These are phyloP conservation scores for Magallana nippona DNA, from an alignment of 2,888 invertebrate species.

Conservation along the genomic window DNA sequence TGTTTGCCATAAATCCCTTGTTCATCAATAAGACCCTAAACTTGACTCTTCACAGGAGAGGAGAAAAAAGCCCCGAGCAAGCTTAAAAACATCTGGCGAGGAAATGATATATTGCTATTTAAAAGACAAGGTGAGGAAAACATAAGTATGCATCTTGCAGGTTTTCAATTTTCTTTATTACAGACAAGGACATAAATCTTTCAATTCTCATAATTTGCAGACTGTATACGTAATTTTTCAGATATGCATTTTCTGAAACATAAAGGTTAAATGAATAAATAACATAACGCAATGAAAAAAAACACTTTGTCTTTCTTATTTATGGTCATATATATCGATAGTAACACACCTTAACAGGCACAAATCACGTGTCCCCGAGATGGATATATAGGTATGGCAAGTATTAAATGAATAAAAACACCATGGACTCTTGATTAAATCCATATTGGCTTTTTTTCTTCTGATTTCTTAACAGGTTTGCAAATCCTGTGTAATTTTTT, in stretches of 20 bases:
- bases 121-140: conserved; percentile 7
- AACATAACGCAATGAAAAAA: too few species aligned
- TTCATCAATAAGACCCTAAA: not conserved
- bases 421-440: not conserved
- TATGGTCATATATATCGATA: too few species aligned
- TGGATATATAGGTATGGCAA: too few species aligned
- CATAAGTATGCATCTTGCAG: not conserved
- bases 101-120: not conserved
- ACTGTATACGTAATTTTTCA: too few species aligned
- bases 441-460: not conserved
- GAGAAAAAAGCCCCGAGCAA: not conserved
- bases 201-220: not conserved
- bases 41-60: not conserved
- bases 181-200: conserved; percentile 1
- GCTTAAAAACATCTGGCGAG: not conserved
- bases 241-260: too few species aligned
- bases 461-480: not conserved
- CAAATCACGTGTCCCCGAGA: too few species aligned
- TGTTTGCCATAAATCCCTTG: not conserved
- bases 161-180: not conserved
- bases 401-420: too few species aligned
- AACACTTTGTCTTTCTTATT: too few species aligned
- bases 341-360: too few species aligned
- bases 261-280: too few species aligned
- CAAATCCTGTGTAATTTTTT: not conserved